A percentile compares a stretch with the other conserved stretches of the same genome.
These are phyloP conservation scores for Agrotis puta DNA, from an alignment of 2,888 invertebrate species.

Conservation along the genomic window DNA sequence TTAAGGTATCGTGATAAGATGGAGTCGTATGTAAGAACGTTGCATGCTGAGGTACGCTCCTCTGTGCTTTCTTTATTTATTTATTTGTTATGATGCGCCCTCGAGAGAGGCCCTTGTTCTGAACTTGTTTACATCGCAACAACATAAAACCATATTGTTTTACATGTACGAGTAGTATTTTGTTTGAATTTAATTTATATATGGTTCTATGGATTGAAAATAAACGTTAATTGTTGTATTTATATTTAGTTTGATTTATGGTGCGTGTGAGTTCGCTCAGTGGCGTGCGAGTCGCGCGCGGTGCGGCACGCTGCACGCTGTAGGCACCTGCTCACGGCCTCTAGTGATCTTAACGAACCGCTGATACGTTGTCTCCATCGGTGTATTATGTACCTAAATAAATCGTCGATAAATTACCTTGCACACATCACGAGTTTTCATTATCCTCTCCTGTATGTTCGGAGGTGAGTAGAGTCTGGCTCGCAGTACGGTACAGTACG, in stretches of 20 bases:
- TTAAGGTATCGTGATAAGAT: constrained; percentile 79
- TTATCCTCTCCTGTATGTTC: constrained; percentile 64
- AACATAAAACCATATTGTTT: constrained; percentile 87
- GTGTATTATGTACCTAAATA: constrained; percentile 82
- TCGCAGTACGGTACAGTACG: not conserved
- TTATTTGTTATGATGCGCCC: constrained; percentile 67
- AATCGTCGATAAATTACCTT: constrained; percentile 84
- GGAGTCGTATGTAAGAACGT: constrained; percentile 77
- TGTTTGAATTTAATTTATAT: constrained; percentile 87
- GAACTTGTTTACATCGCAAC: constrained; percentile 74
- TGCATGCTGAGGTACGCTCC: constrained; percentile 68
- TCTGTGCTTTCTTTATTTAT: constrained; percentile 69
- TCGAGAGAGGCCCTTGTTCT: constrained; percentile 59
- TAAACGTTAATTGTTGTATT: constrained; percentile 90
- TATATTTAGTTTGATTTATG: constrained; percentile 81
- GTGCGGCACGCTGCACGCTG: constrained; percentile 45
- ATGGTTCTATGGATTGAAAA: constrained; percentile 90
- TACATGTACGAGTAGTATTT: constrained; percentile 86
- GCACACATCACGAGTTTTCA: constrained; percentile 81
- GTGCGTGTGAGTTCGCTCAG: constrained; percentile 54
- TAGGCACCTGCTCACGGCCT: constrained; percentile 65
- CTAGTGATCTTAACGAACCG: constrained; percentile 71
- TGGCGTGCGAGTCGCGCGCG: constrained; percentile 26
- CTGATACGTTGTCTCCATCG: constrained; percentile 79
- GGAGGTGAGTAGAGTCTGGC: not conserved